Percentiles rank a stretch among this genome's conserved stretches.
These are phyloP conservation scores for Drosophila merina DNA, from an alignment of 2,888 invertebrate genomes.

Conservation along the genomic window DNA sequence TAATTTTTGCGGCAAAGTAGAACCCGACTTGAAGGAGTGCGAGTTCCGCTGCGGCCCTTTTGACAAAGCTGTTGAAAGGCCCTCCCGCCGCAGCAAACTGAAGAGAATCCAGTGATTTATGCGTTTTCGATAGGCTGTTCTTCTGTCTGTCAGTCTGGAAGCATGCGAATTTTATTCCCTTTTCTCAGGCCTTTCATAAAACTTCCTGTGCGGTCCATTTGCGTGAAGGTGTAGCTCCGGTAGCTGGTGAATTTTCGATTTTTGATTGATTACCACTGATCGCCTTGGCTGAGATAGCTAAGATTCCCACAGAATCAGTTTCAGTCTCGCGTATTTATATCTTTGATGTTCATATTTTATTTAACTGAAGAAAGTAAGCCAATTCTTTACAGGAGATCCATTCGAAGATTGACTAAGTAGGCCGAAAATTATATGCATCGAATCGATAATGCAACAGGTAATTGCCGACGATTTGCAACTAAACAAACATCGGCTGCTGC, in stretches of 20 bases:
- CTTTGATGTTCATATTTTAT: no score
- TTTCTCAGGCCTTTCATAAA: constrained; percentile 19
- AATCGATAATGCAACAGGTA: constrained; percentile 63
- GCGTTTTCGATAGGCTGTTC: constrained; percentile 71
- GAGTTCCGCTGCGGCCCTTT: constrained; percentile 55
- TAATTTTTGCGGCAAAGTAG: constrained; percentile 71
- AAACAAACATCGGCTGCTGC: constrained; percentile 12
- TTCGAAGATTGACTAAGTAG: neutral
- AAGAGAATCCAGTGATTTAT: constrained; percentile 69
- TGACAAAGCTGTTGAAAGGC: constrained; percentile 75
- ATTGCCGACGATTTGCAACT: constrained; percentile 51
- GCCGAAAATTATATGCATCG: constrained; percentile 34
- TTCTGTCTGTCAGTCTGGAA: constrained; percentile 25
- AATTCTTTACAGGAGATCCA: neutral
- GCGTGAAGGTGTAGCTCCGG: constrained; percentile 48
- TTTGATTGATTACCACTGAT: constrained; percentile 65
- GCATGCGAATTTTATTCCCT: constrained; percentile 57
- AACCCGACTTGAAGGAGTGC: constrained; percentile 13
- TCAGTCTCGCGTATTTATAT: neutral
- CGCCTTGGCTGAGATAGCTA: neutral
- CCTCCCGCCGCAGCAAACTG: constrained; percentile 30
- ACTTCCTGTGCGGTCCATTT: constrained; percentile 71
- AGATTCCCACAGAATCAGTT: neutral
- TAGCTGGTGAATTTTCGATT: constrained; percentile 55
- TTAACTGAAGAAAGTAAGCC: no score